Conservation (phyloP, 2,113 vertebrate species). For the Mus pahari region DNA sequence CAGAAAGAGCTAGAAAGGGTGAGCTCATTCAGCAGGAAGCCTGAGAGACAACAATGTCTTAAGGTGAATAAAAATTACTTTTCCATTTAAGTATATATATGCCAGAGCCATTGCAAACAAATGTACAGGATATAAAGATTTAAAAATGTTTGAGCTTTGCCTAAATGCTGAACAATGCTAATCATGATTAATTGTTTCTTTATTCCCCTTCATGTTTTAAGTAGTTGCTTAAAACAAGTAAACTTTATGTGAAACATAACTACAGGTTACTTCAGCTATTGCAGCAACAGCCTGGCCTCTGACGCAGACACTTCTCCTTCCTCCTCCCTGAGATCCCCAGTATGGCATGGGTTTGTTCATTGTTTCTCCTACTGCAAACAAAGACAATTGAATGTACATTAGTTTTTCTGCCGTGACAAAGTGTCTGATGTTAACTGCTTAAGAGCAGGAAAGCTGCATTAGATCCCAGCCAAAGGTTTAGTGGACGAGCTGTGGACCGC, state of each 20-base stretch:
- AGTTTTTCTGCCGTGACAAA: neutral
- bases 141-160: neutral
- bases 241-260: neutral
- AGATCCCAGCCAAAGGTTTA: neutral
- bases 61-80: too few species aligned
- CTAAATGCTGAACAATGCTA: constrained; percentile 12
- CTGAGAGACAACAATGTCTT: too few species aligned
- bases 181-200: constrained; percentile 1
- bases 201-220: constrained; percentile 33
- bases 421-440: neutral
- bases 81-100: neutral
- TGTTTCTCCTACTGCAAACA: neutral
- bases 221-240: neutral
- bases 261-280: neutral
- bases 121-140: neutral
- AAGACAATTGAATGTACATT: neutral
- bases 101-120: constrained; percentile 31
- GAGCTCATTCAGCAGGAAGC: too few species aligned
- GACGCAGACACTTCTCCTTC: neutral
- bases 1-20: too few species aligned
- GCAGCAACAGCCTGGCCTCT: neutral
- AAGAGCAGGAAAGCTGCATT: neutral
- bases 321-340: neutral
- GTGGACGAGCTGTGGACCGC: neutral
- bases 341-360: neutral